phyloP scores from a whole-genome alignment of 64 coral and sea anemone genomes.

The Hydrozoanthus tunicans region DNA sequence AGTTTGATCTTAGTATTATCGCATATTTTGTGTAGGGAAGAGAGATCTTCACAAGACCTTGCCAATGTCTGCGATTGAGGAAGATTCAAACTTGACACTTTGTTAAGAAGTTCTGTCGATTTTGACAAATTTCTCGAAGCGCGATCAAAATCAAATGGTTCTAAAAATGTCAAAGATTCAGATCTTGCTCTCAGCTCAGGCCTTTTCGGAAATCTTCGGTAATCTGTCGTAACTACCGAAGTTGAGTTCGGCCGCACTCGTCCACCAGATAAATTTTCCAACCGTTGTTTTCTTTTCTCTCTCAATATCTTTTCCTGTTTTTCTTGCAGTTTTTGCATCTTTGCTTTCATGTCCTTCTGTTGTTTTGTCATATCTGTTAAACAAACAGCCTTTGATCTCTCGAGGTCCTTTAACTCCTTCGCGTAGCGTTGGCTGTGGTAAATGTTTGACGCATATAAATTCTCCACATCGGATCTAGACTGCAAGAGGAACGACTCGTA shows the following conservation, averaged over 20 bases:
- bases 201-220: constrained; percentile 22
- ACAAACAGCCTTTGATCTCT: constrained; percentile 66
- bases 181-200: constrained; percentile 49
- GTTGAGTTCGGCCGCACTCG: constrained; percentile 75
- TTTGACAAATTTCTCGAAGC: constrained; percentile 70
- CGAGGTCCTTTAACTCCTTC: constrained; percentile 82
- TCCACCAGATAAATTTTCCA: constrained; percentile 38
- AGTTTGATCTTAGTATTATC: constrained; percentile 39
- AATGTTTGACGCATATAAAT: constrained; percentile 92
- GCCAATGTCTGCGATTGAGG: constrained; percentile 35
- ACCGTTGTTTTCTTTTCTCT: constrained; percentile 65
- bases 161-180: constrained; percentile 66
- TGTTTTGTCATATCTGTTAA: constrained; percentile 78
- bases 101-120: constrained; percentile 64
- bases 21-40: constrained; percentile 37
- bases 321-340: constrained; percentile 79
- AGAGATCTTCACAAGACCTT: constrained; percentile 77
- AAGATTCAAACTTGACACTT: constrained; percentile 51
- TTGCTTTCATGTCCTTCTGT: constrained; percentile 92
- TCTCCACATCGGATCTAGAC: constrained; percentile 85
- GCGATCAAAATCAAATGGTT: constrained; percentile 57
- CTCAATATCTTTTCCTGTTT: constrained; percentile 77
- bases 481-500: constrained; percentile 95
- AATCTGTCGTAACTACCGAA: constrained; percentile 63
- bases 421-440: constrained; percentile 87